These are phyloP conservation scores for Diaprepes abbreviatus DNA, from an alignment of 2,888 invertebrate species.

Conservation along the genomic window DNA sequence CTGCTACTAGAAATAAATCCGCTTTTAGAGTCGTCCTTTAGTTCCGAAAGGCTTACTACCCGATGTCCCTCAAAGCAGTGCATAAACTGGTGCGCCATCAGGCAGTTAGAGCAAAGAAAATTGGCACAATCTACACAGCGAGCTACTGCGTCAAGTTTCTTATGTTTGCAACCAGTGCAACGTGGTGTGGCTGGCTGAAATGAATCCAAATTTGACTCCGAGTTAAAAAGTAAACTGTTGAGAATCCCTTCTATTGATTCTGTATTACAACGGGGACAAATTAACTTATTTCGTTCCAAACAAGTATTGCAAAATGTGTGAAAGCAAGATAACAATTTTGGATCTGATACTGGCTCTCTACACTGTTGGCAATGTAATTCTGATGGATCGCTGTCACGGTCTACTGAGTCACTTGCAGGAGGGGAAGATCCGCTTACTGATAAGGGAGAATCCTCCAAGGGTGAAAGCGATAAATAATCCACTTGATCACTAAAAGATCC, in stretches of 20 bases:
- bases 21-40: conserved; percentile 74
- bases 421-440: conserved; percentile 91
- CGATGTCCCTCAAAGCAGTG: conserved; percentile 98
- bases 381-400: conserved; percentile 70
- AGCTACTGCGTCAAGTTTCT: conserved; percentile 94
- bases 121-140: conserved; percentile 97
- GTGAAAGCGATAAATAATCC: conserved; percentile 77
- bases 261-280: conserved; percentile 78
- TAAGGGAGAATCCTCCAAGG: conserved; percentile 78
- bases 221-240: conserved; percentile 63
- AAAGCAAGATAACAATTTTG: conserved; percentile 84
- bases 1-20: conserved; percentile 59
- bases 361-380: conserved; percentile 75
- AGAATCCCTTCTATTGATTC: conserved; percentile 69
- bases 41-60: conserved; percentile 79
- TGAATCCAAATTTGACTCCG: conserved; percentile 59
- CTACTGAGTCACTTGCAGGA: conserved; percentile 87
- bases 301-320: conserved; percentile 89
- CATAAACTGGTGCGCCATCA: conserved; percentile 99
- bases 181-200: conserved; percentile 67
- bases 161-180: conserved; percentile 97
- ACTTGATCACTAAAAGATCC: conserved; percentile 87
- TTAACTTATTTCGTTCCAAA: conserved; percentile 80
- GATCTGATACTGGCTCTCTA: conserved; percentile 81
- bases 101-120: conserved; percentile 96